Conservation (phyloP, 2,113 vertebrate species). For the Nesogale talazaci region DNA sequence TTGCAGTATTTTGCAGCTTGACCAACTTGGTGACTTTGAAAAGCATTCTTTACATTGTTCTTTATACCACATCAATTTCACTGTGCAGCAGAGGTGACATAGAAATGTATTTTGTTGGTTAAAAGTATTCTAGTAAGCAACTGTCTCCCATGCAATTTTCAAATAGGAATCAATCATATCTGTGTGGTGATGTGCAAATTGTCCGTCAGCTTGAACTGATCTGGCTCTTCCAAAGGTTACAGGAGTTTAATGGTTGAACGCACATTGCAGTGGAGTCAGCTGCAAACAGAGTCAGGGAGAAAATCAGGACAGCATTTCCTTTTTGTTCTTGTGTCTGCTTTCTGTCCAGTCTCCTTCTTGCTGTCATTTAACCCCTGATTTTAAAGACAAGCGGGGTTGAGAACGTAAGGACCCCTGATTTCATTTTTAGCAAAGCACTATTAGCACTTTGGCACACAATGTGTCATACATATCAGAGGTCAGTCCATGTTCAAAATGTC, state of each 20-base stretch:
- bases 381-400: conserved; percentile 88
- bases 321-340: conserved; percentile 89
- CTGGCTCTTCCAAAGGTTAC: conserved; percentile 86
- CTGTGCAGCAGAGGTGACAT: conserved; percentile 60
- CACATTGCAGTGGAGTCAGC: conserved; percentile 83
- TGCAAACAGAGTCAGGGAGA: conserved; percentile 87
- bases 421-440: conserved; percentile 92
- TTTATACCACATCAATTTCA: conserved; percentile 72
- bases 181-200: conserved; percentile 86
- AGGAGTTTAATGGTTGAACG: conserved; percentile 89
- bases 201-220: conserved; percentile 86
- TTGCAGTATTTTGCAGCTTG: conserved; percentile 61
- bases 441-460: conserved; percentile 91
- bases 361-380: conserved; percentile 88
- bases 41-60: conserved; percentile 77
- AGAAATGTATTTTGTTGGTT: conserved; percentile 82
- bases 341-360: conserved; percentile 89
- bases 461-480: conserved; percentile 94
- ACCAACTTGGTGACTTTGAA: conserved; percentile 81
- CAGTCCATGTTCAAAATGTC: conserved; percentile 88
- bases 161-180: conserved; percentile 84
- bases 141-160: conserved; percentile 80
- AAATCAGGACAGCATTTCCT: conserved; percentile 90
- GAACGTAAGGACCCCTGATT: conserved; percentile 83
- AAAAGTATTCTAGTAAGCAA: conserved; percentile 79